Conservation (phyloP, 2,797 vertebrate genomes). For the Ctenopoma multispine region DNA sequence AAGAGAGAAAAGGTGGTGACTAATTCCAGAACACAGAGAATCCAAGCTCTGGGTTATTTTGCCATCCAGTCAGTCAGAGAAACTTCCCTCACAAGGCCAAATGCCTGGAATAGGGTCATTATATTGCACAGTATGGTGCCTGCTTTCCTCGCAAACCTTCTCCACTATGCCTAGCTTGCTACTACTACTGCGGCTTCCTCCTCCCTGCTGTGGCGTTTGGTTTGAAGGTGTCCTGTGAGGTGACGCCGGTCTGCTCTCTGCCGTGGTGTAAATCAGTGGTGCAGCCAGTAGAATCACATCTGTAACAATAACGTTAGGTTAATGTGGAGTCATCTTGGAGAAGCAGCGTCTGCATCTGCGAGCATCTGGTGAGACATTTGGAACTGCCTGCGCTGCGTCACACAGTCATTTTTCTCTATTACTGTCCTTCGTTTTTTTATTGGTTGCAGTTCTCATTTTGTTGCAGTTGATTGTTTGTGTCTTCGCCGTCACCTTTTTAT, state of each 20-base stretch:
- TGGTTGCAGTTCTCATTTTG: slow-evolving; percentile 22
- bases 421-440: slow-evolving; percentile 53
- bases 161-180: slow-evolving; percentile 53
- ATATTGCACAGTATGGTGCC: slow-evolving; percentile 58
- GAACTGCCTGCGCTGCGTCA: slow-evolving; percentile 52
- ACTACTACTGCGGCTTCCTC: slow-evolving; percentile 44
- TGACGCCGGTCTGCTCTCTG: slow-evolving; percentile 39
- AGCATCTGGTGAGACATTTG: slow-evolving; percentile 82
- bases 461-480: slow-evolving; percentile 8
- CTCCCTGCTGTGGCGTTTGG: slow-evolving; percentile 49
- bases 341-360: slow-evolving; percentile 64
- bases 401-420: slow-evolving; percentile 50
- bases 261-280: slow-evolving; percentile 73
- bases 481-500: slow-evolving; percentile 31
- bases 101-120: slow-evolving; percentile 63
- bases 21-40: slow-evolving; percentile 48
- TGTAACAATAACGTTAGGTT: slow-evolving; percentile 82
- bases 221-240: slow-evolving; percentile 64
- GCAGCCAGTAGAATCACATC: slow-evolving; percentile 76
- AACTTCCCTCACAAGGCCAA: slow-evolving; percentile 61
- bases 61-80: slow-evolving; percentile 44
- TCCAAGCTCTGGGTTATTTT: slow-evolving; percentile 39
- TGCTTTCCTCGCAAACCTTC: slow-evolving; percentile 52
- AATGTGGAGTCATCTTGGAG: slow-evolving; percentile 65
- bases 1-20: slow-evolving; percentile 56